Evolutionary conservation across 2,797 vertebrate species (phyloP).

Genomic region (Poecilia wingei): DNA sequence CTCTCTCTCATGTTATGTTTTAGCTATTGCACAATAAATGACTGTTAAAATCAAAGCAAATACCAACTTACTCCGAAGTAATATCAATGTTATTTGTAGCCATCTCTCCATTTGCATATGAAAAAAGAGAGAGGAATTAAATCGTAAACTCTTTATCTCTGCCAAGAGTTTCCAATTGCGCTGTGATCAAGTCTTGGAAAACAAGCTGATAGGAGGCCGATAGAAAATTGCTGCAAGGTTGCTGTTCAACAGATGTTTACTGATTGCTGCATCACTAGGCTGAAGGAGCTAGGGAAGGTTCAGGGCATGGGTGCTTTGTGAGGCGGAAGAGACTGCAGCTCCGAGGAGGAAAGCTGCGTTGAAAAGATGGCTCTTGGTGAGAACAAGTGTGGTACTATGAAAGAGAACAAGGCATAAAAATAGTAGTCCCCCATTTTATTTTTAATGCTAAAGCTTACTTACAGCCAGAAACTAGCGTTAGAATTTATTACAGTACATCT

Average conservation of each 20-base stretch:
- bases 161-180: not conserved
- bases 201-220: not conserved
- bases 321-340: too few relatives aligned
- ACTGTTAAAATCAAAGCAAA: not conserved
- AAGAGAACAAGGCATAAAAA: too few relatives aligned
- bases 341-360: too few relatives aligned
- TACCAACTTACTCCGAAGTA: not conserved
- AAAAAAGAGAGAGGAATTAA: not conserved
- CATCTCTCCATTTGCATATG: not conserved
- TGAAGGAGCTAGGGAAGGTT: too few relatives aligned
- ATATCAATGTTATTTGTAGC: not conserved
- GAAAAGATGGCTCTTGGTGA: too few relatives aligned
- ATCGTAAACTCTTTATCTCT: not conserved
- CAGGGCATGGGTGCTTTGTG: too few relatives aligned
- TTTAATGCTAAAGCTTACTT: too few relatives aligned
- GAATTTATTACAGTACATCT: too few relatives aligned
- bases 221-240: not conserved
- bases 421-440: too few relatives aligned
- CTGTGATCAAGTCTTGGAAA: not conserved
- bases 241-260: not conserved
- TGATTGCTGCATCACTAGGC: too few relatives aligned
- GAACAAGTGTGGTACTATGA: too few relatives aligned
- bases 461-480: too few relatives aligned
- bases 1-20: conserved; percentile 31
- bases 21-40: conserved; percentile 15